Base-by-base conservation (phyloP, 2,113 vertebrate species). In the Xiphophorus maculatus region DNA sequence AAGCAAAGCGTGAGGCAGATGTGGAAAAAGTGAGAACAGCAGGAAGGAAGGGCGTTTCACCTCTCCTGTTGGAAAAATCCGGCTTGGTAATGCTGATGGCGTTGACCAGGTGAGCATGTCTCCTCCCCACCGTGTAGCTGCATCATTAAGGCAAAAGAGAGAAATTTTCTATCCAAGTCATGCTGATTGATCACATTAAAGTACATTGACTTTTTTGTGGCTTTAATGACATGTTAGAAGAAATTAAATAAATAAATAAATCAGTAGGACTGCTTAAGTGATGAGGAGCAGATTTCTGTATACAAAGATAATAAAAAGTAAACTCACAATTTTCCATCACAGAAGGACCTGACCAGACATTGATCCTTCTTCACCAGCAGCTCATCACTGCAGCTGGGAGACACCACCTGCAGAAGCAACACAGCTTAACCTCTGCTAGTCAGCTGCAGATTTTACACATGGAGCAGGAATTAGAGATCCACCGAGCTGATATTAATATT, bases 321-420 rank as follows among this genome's bases (percentile, higher is more conserved):
- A 69, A 96, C 98, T 98, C 91, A 99, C 98, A 99, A 98, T 93
- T 98, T 98, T 69, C 96, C 95, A 92, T 99, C 97, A 28, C 89
- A 88, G 93, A 99, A 99, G n/a, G 97, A 97, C 78, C 98, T 90
- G 90, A 98, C 95, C 91, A 99, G 95, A 90, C 98, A 99, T 82
- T 99, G 97, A 85, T 99, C 98, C 94, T 96, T 99, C 91, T 97
- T 99, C 93, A 99, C 96, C 3, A 92, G 74, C 76, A 98, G 74
- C 15, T 99, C 98, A 63, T 99, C 98, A 9, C 95, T 97, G 89
- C 97, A 99, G 94, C 97, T 98, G 15, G 98, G 97, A 82, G 97
- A 99, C 81, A 99, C 90, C 71, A 99, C 97, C 98, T 99, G 88
- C 58, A 73, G 14, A 12, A 76, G 29, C 44, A 5, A 30, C 51